Evolutionary conservation across 2,888 invertebrate species (phyloP).

Genomic region (Tiliacea citrago): DNA sequence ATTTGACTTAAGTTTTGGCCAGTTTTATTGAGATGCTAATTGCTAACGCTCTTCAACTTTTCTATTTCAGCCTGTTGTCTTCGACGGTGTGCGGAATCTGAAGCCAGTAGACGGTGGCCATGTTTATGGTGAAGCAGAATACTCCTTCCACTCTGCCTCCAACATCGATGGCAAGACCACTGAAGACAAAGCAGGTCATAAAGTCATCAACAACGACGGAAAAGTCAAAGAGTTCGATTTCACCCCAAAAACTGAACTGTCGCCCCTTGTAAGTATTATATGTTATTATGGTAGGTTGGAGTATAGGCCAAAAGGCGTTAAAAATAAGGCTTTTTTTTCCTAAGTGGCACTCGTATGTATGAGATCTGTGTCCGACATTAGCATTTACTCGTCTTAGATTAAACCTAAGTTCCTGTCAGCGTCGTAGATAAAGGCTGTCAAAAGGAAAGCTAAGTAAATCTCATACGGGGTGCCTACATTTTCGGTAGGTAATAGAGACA

Average conservation of each 20-base stretch:
- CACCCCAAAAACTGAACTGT: conserved; percentile 57
- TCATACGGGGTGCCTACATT: too few relatives aligned
- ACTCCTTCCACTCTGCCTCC: conserved; percentile 90
- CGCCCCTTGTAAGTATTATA: conserved; percentile 21
- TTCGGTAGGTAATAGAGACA: too few relatives aligned
- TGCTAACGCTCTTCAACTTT: neutral
- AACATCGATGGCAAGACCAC: conserved; percentile 91
- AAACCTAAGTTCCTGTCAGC: neutral
- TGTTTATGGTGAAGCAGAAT: conserved; percentile 91
- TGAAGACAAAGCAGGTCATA: conserved; percentile 91
- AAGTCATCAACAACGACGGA: conserved; percentile 93
- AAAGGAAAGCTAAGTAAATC: too few relatives aligned
- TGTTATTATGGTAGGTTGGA: too few relatives aligned
- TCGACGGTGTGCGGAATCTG: conserved; percentile 69
- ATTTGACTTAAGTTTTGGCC: neutral
- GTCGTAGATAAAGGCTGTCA: too few relatives aligned
- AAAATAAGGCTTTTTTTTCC: too few relatives aligned
- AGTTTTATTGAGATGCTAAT: neutral
- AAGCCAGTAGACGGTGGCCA: conserved; percentile 75
- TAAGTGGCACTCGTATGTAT: neutral
- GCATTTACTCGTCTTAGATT: neutral
- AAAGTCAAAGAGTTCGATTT: conserved; percentile 91
- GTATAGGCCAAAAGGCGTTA: too few relatives aligned
- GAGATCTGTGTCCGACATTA: neutral
- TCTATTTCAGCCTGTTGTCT: conserved; percentile 63